These are phyloP conservation scores for Marisa cornuarietis DNA, from an alignment of 1,140 invertebrate species.

Conservation along the genomic window DNA sequence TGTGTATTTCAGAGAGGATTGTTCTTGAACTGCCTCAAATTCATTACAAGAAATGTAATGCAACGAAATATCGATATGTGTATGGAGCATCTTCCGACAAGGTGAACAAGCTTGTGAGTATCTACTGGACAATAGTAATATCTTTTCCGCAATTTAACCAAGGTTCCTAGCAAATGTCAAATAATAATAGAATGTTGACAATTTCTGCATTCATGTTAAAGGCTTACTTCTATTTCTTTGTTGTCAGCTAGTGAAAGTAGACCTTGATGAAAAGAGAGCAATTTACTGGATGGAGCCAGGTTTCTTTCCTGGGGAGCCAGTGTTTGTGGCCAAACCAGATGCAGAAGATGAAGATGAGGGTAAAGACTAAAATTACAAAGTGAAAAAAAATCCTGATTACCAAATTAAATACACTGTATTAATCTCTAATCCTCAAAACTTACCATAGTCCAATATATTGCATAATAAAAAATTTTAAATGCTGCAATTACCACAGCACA, in stretches of 20 bases:
- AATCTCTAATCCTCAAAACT: neutral
- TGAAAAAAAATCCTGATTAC: neutral
- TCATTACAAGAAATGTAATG: constrained; percentile 76
- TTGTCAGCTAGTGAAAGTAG: constrained; percentile 12
- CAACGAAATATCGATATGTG: constrained; percentile 81
- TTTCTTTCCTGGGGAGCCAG: constrained; percentile 6
- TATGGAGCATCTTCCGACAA: constrained; percentile 70
- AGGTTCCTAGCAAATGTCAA: neutral
- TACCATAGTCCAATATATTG: too few species aligned
- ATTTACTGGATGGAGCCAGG: constrained; percentile 13
- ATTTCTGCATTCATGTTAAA: too few species aligned
- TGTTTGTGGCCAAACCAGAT: constrained; percentile 12
- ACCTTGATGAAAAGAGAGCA: neutral
- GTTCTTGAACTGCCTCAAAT: constrained; percentile 74
- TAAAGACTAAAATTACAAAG: neutral
- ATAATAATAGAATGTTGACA: too few species aligned
- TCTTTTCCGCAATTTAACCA: too few species aligned
- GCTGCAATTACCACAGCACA: too few species aligned
- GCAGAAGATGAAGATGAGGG: constrained; percentile 16
- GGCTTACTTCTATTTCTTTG: neutral
- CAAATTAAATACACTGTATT: neutral
- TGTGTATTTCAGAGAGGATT: constrained; percentile 15
- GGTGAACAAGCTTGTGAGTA: constrained; percentile 59
- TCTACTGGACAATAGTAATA: too few species aligned
- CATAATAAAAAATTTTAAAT: too few species aligned